Conservation (phyloP, 2,888 invertebrate species). For the Matsumyia berberina region DNA sequence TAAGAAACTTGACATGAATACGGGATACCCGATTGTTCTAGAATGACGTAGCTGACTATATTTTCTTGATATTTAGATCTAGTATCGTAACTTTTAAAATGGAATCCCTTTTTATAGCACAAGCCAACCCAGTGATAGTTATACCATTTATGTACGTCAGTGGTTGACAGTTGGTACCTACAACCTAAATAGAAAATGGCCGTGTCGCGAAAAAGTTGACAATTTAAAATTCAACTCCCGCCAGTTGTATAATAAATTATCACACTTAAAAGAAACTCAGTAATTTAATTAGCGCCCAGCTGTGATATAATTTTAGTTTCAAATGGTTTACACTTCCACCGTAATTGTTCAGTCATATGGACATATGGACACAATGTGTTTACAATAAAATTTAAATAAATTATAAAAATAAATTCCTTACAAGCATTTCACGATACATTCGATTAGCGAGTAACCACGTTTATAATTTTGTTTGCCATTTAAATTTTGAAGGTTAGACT, state of each 20-base stretch:
- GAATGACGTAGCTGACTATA: too few species aligned
- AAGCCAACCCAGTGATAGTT: too few species aligned
- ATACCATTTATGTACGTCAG: too few species aligned
- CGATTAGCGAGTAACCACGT: conserved; percentile 14
- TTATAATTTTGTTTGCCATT: conserved; percentile 22
- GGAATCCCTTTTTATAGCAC: too few species aligned
- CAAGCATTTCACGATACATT: background rate
- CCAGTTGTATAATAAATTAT: conserved; percentile 14
- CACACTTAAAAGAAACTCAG: conserved; percentile 6
- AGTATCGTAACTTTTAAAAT: too few species aligned
- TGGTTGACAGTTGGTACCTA: too few species aligned
- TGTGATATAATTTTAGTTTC: conserved; percentile 10
- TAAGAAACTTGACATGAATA: too few species aligned
- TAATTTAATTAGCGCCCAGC: conserved; percentile 13
- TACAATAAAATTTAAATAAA: background rate
- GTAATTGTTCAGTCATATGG: conserved; percentile 26
- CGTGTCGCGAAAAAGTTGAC: background rate
- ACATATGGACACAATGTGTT: conserved; percentile 21
- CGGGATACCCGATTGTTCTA: too few species aligned
- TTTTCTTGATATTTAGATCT: too few species aligned
- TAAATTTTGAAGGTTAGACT: conserved; percentile 8
- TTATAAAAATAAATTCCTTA: conserved; percentile 8
- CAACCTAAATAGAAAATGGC: too few species aligned
- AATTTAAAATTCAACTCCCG: conserved; percentile 6
- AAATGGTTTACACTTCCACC: conserved; percentile 33